A percentile compares a stretch with the other conserved stretches of the same genome.
These are phyloP conservation scores for Circaetus cinerascens DNA, from an alignment of 2,113 vertebrate genomes.

Conservation along the genomic window DNA sequence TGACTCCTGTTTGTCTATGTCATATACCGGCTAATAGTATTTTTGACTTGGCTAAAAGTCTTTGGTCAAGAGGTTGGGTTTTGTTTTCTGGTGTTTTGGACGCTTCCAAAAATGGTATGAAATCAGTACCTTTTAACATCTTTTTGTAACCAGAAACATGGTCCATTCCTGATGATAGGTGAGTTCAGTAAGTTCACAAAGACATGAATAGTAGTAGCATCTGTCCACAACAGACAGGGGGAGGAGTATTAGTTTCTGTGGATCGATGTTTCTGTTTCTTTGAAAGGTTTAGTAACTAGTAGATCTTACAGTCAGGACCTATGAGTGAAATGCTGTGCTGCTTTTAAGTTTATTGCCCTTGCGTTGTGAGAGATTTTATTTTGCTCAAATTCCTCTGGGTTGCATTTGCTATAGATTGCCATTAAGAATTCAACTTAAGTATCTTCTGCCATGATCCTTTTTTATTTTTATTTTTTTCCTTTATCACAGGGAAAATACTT, in stretches of 20 bases:
- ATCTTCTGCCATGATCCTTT: background rate
- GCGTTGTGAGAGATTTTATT: background rate
- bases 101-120: background rate
- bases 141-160: background rate
- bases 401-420: background rate
- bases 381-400: background rate
- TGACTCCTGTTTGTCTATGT: background rate
- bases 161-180: background rate
- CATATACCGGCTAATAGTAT: background rate
- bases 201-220: background rate
- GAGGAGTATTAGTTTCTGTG: background rate
- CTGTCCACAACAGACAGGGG: background rate
- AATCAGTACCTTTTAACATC: background rate
- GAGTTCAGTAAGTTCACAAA: background rate
- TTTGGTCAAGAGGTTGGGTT: background rate
- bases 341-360: background rate
- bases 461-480: background rate
- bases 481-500: background rate
- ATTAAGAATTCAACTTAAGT: background rate
- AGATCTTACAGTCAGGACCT: background rate
- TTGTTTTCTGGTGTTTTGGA: background rate
- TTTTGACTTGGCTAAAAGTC: background rate
- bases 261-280: background rate
- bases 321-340: background rate
- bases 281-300: background rate